phyloP scores from a whole-genome alignment of 1,140 invertebrate species.

The Drosophila azteca region DNA sequence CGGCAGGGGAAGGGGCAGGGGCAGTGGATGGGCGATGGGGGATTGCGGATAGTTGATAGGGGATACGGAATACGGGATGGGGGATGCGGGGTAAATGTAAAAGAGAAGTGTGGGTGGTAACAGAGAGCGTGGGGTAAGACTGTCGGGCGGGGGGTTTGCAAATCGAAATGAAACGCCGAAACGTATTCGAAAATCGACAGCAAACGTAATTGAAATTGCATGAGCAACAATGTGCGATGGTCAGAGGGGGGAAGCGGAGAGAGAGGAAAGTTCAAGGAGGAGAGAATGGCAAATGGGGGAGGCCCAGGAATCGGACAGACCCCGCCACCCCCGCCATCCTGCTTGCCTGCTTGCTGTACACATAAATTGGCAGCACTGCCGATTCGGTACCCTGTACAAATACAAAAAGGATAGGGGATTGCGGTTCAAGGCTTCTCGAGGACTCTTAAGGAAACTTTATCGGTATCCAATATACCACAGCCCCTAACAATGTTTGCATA shows the following conservation, averaged over 20 bases:
- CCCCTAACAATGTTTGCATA: not conserved
- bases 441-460: not conserved
- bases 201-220: constrained; percentile 81
- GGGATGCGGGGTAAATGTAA: too few species aligned
- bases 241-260: not conserved
- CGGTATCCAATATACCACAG: too few species aligned
- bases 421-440: not conserved
- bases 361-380: constrained; percentile 73
- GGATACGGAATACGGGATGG: too few species aligned
- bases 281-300: not conserved
- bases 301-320: constrained; percentile 31
- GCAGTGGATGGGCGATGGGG: not conserved
- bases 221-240: constrained; percentile 72
- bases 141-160: constrained; percentile 56
- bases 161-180: constrained; percentile 73
- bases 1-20: not conserved
- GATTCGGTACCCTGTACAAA: not conserved
- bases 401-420: not conserved
- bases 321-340: not conserved
- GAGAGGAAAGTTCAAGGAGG: too few species aligned
- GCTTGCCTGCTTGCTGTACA: constrained; percentile 38
- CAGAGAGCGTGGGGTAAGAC: constrained; percentile 2
- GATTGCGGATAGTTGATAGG: not conserved
- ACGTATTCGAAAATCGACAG: constrained; percentile 81
- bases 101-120: not conserved